Evolutionary conservation across 64 coral and sea anemone genomes (phyloP), one percentile per base, ranked within the genome.

Genomic region (Astreopora myriophthalma): DNA sequence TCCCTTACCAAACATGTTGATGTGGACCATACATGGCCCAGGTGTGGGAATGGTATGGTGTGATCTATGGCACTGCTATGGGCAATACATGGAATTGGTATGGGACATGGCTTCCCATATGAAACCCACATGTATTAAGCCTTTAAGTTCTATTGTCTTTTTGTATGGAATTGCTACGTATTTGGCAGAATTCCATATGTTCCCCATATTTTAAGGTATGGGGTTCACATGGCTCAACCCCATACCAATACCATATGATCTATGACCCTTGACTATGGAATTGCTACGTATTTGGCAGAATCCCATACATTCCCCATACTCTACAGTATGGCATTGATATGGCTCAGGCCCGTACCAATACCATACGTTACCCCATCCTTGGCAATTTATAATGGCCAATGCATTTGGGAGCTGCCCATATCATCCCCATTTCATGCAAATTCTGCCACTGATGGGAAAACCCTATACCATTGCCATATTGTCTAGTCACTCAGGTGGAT

Each of bases 21-120:
- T 86, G 71, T 86, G 84, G 84, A 24, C 84, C 84, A 86, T 49
- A 71, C 69, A 86, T 86, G 62, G 84, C 37, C 85, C 85, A 87
- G 31, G 66, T 72, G 32, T 73, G 66, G 85, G 48, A 87, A 72
- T 87, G 68, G 51, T 87, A 71, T 72, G 65, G 28, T 29, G 48
- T 87, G 29, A 72, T 31, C 40, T 65, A 87, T 74, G 85, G 85
- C 68, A 26, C 68, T 48, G 66, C 60, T 87, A 87, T 87, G 85
- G 85, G 25, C 46, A 28, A 51, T 71, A 87, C 34, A 87, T 85
- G 81, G 62, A 39, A 23, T 67, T 85, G 23, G 67, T 85, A 67
- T 85, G 81, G 81, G 58, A 29, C 37, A 67, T 34, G n/a, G 11
- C 33, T 30, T 58, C 9, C 65, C 64, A 71, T 48, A 86, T 69